Percentiles rank a stretch among this genome's conserved stretches.
phyloP scores from a whole-genome alignment of 2,113 vertebrate genomes.

The Heterotis niloticus region DNA sequence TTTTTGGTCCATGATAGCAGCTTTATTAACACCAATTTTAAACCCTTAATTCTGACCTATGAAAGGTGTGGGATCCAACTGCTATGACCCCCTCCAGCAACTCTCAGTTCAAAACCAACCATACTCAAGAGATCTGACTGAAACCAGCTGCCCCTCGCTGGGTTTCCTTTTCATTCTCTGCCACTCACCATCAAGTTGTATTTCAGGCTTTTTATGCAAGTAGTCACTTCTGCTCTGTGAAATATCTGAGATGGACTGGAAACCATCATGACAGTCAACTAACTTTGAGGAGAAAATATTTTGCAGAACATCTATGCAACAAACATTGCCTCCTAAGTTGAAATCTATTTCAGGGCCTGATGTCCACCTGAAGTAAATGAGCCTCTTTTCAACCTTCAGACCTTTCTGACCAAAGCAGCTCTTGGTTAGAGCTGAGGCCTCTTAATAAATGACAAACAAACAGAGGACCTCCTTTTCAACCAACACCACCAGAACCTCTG shows the following conservation, averaged over 20 bases:
- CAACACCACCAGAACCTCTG: too few species aligned
- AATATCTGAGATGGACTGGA: background rate
- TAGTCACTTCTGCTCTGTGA: conserved; percentile 14
- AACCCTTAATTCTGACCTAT: background rate
- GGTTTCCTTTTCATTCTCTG: background rate
- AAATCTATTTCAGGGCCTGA: background rate
- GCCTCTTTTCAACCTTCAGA: too few species aligned
- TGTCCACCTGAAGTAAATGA: too few species aligned
- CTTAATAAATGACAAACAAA: too few species aligned
- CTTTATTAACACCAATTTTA: background rate
- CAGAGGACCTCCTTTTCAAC: too few species aligned
- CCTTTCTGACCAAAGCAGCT: too few species aligned
- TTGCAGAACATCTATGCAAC: background rate
- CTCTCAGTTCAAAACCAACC: background rate
- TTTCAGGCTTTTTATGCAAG: conserved; percentile 13
- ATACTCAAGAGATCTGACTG: background rate
- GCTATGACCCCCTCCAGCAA: background rate
- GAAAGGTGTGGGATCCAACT: background rate
- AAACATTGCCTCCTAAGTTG: background rate
- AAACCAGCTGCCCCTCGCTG: background rate
- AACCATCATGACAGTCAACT: conserved; percentile 20
- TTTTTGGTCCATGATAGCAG: background rate
- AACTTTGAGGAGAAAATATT: conserved; percentile 4
- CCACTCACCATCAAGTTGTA: background rate
- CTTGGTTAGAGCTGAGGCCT: too few species aligned